Conservation (phyloP, 1,140 invertebrate species). For the Dryas iulia region DNA sequence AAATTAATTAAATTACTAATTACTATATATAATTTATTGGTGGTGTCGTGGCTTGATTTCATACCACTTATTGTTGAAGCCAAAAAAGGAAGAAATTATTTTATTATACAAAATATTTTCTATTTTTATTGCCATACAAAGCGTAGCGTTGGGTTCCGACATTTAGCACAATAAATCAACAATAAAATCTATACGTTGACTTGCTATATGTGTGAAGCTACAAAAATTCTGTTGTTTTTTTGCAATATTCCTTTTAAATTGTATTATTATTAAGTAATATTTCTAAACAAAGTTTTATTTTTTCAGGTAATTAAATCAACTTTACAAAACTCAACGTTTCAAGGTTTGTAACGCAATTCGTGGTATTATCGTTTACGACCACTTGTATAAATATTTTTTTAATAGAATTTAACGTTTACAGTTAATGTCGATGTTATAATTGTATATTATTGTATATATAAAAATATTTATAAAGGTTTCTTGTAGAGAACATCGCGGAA, state of each 20-base stretch:
- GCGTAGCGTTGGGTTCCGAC: too few species aligned
- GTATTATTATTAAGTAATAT: background rate
- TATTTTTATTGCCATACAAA: too few species aligned
- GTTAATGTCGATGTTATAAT: background rate
- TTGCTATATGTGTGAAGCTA: background rate
- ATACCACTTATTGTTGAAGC: too few species aligned
- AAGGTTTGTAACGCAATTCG: conserved; percentile 44
- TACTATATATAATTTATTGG: too few species aligned
- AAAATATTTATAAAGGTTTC: background rate
- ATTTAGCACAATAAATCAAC: too few species aligned
- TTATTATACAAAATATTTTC: too few species aligned
- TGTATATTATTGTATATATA: background rate
- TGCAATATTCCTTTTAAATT: background rate
- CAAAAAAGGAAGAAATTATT: too few species aligned
- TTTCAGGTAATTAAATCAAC: conserved; percentile 58
- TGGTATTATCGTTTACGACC: conserved; percentile 30
- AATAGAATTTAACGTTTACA: background rate
- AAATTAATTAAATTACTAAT: too few species aligned
- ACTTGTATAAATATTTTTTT: conserved; percentile 49
- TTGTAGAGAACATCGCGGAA: background rate
- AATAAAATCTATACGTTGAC: background rate
- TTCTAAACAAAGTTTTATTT: conserved; percentile 27
- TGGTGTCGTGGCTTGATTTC: background rate
- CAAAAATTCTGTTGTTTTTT: background rate
- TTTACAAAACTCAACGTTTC: conserved; percentile 38